Percentiles rank a stretch among this genome's conserved stretches.
These are phyloP conservation scores for Pinctada fucata DNA, from an alignment of 2,888 invertebrate species.

Conservation along the genomic window DNA sequence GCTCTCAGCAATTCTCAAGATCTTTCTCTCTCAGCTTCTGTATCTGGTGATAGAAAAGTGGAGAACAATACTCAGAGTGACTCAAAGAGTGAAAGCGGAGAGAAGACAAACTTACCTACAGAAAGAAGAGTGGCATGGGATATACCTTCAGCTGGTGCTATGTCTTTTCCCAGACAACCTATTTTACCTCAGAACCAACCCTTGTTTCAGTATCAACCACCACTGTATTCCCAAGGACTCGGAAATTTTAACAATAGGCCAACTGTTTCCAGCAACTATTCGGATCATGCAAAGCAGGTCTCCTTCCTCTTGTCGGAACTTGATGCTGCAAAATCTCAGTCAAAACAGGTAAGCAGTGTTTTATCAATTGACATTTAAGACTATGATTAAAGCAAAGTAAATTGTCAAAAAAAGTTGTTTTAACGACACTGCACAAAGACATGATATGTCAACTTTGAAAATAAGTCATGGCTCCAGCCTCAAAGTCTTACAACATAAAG, in stretches of 20 bases:
- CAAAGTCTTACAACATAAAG: too few species aligned
- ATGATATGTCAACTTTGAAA: too few species aligned
- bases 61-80: not conserved
- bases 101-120: not conserved
- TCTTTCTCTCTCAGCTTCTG: not conserved
- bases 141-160: not conserved
- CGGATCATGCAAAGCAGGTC: conserved; percentile 51
- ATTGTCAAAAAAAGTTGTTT: too few species aligned
- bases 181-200: not conserved
- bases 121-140: too few species aligned
- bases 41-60: not conserved
- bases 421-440: too few species aligned
- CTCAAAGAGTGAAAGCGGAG: not conserved
- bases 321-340: conserved; percentile 51
- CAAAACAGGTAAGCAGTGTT: conserved; percentile 47
- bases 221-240: conserved; percentile 9
- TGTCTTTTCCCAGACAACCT: not conserved
- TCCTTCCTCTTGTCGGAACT: conserved; percentile 50
- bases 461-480: too few species aligned
- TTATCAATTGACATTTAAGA: not conserved
- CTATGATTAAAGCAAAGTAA: not conserved
- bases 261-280: conserved; percentile 26
- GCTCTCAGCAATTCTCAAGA: not conserved
- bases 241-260: conserved; percentile 7
- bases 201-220: not conserved